A percentile compares a stretch with the other conserved stretches of the same genome.
phyloP scores from a whole-genome alignment of 2,888 invertebrate species.

The Nomada ferruginata region DNA sequence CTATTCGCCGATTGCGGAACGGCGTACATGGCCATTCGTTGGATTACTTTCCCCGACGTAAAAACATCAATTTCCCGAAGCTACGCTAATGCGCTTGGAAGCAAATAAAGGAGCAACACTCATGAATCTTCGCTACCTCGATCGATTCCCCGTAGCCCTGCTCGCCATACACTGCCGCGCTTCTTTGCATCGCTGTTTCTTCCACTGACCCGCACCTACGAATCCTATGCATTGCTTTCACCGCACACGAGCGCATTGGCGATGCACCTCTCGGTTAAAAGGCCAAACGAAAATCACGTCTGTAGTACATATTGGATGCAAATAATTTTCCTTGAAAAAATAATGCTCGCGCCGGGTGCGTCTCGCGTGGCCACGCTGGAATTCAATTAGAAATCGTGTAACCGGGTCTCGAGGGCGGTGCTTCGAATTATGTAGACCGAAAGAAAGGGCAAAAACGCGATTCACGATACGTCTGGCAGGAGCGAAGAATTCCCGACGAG shows the following conservation, averaged over 20 bases:
- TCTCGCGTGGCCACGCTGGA: too few relatives aligned
- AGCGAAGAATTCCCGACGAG: conserved; percentile 1
- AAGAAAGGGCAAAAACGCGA: conserved; percentile 3
- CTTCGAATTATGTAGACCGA: neutral
- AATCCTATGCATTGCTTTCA: too few relatives aligned
- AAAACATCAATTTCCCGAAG: conserved; percentile 59
- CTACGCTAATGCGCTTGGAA: conserved; percentile 54
- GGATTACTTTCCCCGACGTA: conserved; percentile 56
- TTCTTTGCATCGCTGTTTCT: neutral
- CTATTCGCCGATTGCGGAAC: conserved; percentile 38
- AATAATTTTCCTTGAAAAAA: too few relatives aligned
- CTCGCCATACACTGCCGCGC: neutral
- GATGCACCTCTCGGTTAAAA: too few relatives aligned
- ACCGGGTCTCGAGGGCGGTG: neutral
- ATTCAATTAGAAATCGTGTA: too few relatives aligned
- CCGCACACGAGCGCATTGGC: too few relatives aligned
- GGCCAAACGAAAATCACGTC: too few relatives aligned
- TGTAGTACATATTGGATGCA: too few relatives aligned
- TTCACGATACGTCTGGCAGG: conserved; percentile 8
- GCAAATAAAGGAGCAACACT: conserved; percentile 47
- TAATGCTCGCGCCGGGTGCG: too few relatives aligned
- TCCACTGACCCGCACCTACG: too few relatives aligned
- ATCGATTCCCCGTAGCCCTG: conserved; percentile 41
- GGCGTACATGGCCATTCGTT: conserved; percentile 51
- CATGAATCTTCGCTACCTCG: conserved; percentile 37